Percentiles rank a stretch among this genome's conserved stretches.
Conservation (phyloP, 2,888 invertebrate genomes). For the Asteroscopus sphinx region DNA sequence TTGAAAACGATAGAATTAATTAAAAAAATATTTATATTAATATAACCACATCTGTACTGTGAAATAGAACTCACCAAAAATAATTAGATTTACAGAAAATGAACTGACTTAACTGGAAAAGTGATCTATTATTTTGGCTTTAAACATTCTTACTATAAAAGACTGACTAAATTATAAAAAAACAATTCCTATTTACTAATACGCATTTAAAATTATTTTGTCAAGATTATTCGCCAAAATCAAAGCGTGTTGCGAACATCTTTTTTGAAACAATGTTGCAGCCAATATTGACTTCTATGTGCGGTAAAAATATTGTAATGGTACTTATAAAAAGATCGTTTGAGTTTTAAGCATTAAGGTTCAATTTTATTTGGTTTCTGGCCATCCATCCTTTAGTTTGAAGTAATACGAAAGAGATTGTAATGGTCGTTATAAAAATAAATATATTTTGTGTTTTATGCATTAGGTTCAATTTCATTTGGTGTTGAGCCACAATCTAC, state of each 20-base stretch:
- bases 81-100: neutral
- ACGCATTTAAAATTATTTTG: conserved; percentile 36
- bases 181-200: conserved; percentile 11
- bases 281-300: neutral
- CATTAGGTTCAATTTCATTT: no score
- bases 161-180: conserved; percentile 51
- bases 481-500: no score
- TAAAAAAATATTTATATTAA: no score
- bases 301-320: no score
- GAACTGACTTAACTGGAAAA: conserved; percentile 12
- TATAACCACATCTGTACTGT: no score
- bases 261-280: neutral
- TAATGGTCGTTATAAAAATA: no score
- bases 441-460: no score
- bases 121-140: conserved; percentile 51
- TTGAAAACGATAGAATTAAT: neutral
- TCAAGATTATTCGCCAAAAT: conserved; percentile 7
- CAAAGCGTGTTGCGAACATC: neutral
- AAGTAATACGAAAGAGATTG: conserved; percentile 4
- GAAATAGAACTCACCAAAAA: no score
- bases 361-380: no score
- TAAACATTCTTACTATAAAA: conserved; percentile 39
- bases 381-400: conserved; percentile 4
- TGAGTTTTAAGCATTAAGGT: no score
- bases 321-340: no score